These are phyloP conservation scores for Dipus sagitta DNA, from an alignment of 2,797 vertebrate species.

Conservation along the genomic window DNA sequence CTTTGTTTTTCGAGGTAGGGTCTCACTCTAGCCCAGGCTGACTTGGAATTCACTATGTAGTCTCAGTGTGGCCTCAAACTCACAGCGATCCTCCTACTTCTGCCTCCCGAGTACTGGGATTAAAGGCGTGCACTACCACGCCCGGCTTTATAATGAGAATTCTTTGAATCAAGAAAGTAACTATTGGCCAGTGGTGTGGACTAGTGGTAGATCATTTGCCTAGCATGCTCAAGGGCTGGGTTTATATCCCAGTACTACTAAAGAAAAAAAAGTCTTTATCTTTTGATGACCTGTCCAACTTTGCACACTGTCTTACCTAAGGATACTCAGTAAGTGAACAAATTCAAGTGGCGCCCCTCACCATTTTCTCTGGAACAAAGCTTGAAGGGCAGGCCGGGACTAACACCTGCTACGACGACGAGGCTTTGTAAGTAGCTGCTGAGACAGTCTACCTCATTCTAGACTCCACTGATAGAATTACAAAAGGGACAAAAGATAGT, in stretches of 20 bases:
- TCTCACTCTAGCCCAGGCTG: no score
- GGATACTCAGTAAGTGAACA: conserved; percentile 54
- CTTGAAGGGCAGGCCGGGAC: conserved; percentile 1
- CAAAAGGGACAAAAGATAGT: neutral
- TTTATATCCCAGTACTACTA: neutral
- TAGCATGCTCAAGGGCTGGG: neutral
- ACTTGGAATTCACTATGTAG: no score
- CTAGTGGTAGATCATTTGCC: neutral
- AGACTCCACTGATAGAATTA: conserved; percentile 45
- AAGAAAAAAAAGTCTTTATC: neutral
- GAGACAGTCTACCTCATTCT: conserved; percentile 29
- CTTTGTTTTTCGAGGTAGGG: no score
- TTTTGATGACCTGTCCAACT: neutral
- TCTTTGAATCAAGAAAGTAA: conserved; percentile 44
- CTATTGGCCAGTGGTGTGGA: neutral
- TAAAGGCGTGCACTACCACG: no score
- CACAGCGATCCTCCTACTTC: no score
- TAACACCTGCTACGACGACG: neutral
- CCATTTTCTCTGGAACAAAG: conserved; percentile 28
- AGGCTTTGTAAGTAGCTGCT: neutral
- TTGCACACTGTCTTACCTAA: conserved; percentile 44
- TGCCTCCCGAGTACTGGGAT: no score
- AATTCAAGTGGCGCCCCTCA: conserved; percentile 10
- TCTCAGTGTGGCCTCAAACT: no score
- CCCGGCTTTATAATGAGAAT: neutral